Evolutionary conservation across 2,888 invertebrate genomes (phyloP).

Genomic region (Rhagophthalmus giganteus): DNA sequence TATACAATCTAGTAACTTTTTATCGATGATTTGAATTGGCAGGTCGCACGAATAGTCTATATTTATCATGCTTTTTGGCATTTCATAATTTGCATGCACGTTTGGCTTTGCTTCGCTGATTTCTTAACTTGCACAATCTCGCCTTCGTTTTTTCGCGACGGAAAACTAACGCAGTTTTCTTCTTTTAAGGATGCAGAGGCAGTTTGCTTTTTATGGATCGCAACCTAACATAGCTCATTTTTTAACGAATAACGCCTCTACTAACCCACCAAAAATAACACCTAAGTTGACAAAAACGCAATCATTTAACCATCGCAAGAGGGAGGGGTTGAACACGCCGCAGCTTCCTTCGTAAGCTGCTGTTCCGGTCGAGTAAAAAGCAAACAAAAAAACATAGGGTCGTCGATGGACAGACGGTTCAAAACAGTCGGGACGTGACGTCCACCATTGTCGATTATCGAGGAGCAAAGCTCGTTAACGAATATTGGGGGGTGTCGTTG

Average conservation of each 20-base stretch:
- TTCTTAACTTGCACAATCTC: not conserved
- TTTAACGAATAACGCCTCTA: constrained; percentile 43
- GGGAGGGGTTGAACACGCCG: constrained; percentile 46
- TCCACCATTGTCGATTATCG: constrained; percentile 68
- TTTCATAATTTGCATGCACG: not conserved
- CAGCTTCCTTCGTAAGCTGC: constrained; percentile 52
- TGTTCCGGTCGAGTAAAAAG: constrained; percentile 40
- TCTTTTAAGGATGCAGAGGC: constrained; percentile 51
- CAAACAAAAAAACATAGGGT: constrained; percentile 2
- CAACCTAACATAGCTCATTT: constrained; percentile 55
- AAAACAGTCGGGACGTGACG: constrained; percentile 53
- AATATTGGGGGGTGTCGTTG: constrained; percentile 88
- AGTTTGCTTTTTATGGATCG: constrained; percentile 53
- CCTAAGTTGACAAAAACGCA: constrained; percentile 55
- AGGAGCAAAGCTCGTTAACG: constrained; percentile 83
- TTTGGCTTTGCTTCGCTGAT: no score
- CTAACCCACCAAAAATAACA: constrained; percentile 51
- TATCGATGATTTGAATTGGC: no score
- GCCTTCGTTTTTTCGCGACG: not conserved
- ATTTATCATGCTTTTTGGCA: not conserved
- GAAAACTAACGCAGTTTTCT: constrained; percentile 21
- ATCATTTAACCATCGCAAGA: constrained; percentile 53
- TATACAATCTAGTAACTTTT: no score
- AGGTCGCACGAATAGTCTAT: not conserved
- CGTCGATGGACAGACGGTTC: constrained; percentile 11